A percentile compares a stretch with the other conserved stretches of the same genome.
These are phyloP conservation scores for Hemitrygon akajei DNA, from an alignment of 2,797 vertebrate genomes.

Conservation along the genomic window DNA sequence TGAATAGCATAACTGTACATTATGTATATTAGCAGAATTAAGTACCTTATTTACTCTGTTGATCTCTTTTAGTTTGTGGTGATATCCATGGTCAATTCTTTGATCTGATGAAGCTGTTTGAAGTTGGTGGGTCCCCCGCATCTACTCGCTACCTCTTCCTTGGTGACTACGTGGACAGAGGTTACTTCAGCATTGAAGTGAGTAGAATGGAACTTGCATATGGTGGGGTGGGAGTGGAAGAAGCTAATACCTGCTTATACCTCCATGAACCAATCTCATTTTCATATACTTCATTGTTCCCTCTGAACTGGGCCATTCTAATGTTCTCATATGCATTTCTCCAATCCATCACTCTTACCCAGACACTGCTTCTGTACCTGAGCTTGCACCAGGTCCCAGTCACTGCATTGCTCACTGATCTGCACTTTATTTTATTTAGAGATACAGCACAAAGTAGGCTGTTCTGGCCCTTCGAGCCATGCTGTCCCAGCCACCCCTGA, in stretches of 20 bases:
- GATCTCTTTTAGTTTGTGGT: slow-evolving; percentile 74
- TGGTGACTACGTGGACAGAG: slow-evolving; percentile 98
- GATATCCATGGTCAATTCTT: slow-evolving; percentile 99
- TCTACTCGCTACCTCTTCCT: slow-evolving; percentile 97
- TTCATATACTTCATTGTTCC: neutral
- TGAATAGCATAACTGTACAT: neutral
- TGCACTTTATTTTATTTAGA: no score
- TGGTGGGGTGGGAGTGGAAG: neutral
- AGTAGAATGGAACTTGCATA: slow-evolving; percentile 49
- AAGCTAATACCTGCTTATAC: neutral
- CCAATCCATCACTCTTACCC: neutral
- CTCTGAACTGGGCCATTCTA: neutral
- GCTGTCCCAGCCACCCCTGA: no score
- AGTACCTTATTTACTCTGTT: slow-evolving; percentile 39
- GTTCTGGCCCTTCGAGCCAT: no score
- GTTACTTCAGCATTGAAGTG: slow-evolving; percentile 99
- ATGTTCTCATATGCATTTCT: neutral
- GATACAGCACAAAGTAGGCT: no score
- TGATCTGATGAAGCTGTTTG: slow-evolving; percentile 98
- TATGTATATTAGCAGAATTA: no score
- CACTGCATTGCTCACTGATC: neutral
- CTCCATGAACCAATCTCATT: neutral
- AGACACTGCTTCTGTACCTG: neutral
- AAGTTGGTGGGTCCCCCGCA: slow-evolving; percentile 95
- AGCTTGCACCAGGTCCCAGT: neutral